Base-by-base conservation (phyloP, 2,113 vertebrate species). In the Halichoerus grypus region DNA sequence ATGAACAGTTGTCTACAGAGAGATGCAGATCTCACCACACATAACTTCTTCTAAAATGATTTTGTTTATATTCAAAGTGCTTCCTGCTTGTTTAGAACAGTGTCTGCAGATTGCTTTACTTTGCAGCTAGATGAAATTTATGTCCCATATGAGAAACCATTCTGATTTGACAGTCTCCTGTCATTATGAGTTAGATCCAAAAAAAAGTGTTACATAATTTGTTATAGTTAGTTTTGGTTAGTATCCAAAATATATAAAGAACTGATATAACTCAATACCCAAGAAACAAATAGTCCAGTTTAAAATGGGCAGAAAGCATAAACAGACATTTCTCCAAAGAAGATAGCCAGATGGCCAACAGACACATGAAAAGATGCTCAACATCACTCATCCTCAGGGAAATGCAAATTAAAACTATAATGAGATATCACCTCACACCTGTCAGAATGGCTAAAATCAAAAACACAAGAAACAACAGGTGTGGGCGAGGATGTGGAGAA, bases 1-100 rank as follows among this genome's bases (percentile, higher is more conserved):
- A 79, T 28, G 55, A 91, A 69, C 7, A 49, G 21, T 63, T 71
- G 36, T 87, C 67, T 80, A n/a, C 36, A 76, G 4, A 90, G 42
- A 94, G 33, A 77, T 7, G 76, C 2, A 10, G 9, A 13, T 80
- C 53, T 67, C 39, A 39, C 49, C 13, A 74, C 5, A 28, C 22
- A 67, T 31, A 79, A 42, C 63, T 88, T 88, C 94, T 79, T 86
- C 86, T 80, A 96, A 81, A 84, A 93, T 36, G 57, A 69, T 39
- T 85, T 13, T 59, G n/a, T 63, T 51, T 1, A 21, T 19, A 24
- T 69, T 55, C 51, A 55, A 67, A 74, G 55, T 85, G 85, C n/a
- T 33, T 77, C 4, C 69, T 88, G 85, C 55, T 39, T 92, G 61
- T 19, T 61, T 19, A 76, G 42, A 87, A 5, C 63, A 91, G 4